A percentile compares a stretch with the other conserved stretches of the same genome.
phyloP scores from a whole-genome alignment of 2,797 vertebrate species.

The Notolabrus celidotus region DNA sequence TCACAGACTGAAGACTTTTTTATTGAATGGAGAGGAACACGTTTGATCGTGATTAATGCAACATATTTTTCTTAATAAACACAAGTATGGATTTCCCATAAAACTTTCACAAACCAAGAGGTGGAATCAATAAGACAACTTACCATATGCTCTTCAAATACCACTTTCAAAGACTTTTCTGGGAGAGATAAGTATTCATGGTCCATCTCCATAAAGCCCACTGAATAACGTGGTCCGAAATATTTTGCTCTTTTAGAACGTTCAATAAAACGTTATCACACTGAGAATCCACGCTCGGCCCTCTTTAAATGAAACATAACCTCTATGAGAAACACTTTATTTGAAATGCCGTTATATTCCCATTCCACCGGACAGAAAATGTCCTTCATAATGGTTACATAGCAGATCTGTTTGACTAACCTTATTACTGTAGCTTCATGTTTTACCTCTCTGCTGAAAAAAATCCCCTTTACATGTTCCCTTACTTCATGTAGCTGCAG shows the following conservation, averaged over 20 bases:
- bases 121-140: constrained; percentile 43
- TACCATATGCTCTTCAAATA: constrained; percentile 32
- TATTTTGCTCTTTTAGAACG: constrained; percentile 8
- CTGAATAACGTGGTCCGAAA: constrained; percentile 18
- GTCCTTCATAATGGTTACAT: constrained; percentile 3
- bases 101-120: constrained; percentile 33
- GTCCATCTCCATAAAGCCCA: constrained; percentile 2
- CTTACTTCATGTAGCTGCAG: neutral
- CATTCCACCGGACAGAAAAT: constrained; percentile 14
- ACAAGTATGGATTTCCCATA: constrained; percentile 69
- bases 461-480: neutral
- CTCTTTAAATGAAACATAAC: constrained; percentile 25
- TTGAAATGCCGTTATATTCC: constrained; percentile 30
- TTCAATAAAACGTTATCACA: constrained; percentile 15
- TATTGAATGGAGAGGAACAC: constrained; percentile 37
- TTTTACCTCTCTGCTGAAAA: neutral
- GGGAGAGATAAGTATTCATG: constrained; percentile 22
- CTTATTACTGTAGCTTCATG: constrained; percentile 2
- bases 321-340: constrained; percentile 19
- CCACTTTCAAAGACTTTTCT: constrained; percentile 37
- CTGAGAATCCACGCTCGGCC: neutral
- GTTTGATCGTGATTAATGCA: constrained; percentile 50
- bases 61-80: constrained; percentile 52
- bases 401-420: constrained; percentile 20
- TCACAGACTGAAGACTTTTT: constrained; percentile 25